Percentiles rank a stretch among this genome's conserved stretches.
Conservation (phyloP, 2,888 invertebrate genomes). For the Mesorhabditis sp. region DNA sequence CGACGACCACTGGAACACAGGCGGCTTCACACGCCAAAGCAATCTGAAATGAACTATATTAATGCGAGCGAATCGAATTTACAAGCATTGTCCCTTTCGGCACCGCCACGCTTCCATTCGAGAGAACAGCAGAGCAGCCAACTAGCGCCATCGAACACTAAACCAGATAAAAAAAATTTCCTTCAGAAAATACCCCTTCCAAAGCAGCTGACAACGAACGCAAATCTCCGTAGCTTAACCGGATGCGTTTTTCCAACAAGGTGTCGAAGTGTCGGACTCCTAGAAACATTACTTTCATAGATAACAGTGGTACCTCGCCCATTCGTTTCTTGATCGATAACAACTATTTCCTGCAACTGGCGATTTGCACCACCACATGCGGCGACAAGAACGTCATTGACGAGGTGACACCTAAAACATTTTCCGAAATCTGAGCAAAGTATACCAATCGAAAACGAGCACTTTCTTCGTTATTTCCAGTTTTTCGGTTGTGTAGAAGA, state of each 20-base stretch:
- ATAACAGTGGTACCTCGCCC: neutral
- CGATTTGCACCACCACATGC: neutral
- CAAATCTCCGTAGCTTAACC: conserved; percentile 33
- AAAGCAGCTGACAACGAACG: conserved; percentile 29
- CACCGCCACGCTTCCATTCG: conserved; percentile 42
- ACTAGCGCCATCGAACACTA: conserved; percentile 41
- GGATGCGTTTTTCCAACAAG: conserved; percentile 28
- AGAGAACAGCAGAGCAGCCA: conserved; percentile 47
- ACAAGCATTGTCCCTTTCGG: conserved; percentile 27
- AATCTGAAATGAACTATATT: conserved; percentile 69
- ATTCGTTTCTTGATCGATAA: neutral
- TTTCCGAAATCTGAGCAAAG: neutral
- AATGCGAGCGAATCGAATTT: neutral
- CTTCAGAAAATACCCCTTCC: conserved; percentile 18
- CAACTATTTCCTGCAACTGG: neutral
- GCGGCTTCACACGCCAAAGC: conserved; percentile 79
- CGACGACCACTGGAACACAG: conserved; percentile 88
- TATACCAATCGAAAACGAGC: neutral
- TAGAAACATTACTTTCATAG: conserved; percentile 10
- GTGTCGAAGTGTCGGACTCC: conserved; percentile 26
- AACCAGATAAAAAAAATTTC: conserved; percentile 3
- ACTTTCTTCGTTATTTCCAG: neutral
- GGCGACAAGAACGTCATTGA: neutral
- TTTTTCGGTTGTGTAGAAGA: neutral
- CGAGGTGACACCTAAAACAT: conserved; percentile 4